phyloP scores from a whole-genome alignment of 2,888 invertebrate species.

The Plusia festucae region DNA sequence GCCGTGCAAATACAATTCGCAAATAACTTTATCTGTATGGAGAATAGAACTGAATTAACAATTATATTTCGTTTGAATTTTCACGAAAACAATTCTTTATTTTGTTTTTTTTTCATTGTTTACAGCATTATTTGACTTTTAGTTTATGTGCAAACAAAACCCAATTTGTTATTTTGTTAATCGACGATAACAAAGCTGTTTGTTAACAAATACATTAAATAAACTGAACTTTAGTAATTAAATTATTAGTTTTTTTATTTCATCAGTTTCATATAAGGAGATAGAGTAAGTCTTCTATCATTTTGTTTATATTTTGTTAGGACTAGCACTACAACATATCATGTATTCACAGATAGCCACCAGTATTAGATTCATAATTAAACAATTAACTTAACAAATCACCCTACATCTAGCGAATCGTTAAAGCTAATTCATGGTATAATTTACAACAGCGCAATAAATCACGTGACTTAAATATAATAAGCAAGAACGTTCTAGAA shows the following conservation, averaged over 20 bases:
- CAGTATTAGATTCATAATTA: no score
- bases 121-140: no score
- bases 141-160: background rate
- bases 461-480: constrained; percentile 17
- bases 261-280: no score
- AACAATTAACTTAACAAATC: background rate
- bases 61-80: background rate
- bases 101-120: background rate
- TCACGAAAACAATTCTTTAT: background rate
- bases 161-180: background rate
- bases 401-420: background rate
- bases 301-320: no score
- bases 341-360: no score
- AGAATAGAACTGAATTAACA: constrained; percentile 1
- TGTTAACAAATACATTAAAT: no score
- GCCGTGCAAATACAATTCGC: background rate
- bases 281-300: no score
- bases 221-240: no score
- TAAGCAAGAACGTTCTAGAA: constrained; percentile 31
- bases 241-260: no score
- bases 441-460: constrained; percentile 10
- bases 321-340: no score
- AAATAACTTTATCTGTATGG: background rate
- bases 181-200: no score
- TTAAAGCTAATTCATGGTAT: background rate